These are phyloP conservation scores for Cremastinae sp. DNA, from an alignment of 2,888 invertebrate genomes.

Conservation along the genomic window DNA sequence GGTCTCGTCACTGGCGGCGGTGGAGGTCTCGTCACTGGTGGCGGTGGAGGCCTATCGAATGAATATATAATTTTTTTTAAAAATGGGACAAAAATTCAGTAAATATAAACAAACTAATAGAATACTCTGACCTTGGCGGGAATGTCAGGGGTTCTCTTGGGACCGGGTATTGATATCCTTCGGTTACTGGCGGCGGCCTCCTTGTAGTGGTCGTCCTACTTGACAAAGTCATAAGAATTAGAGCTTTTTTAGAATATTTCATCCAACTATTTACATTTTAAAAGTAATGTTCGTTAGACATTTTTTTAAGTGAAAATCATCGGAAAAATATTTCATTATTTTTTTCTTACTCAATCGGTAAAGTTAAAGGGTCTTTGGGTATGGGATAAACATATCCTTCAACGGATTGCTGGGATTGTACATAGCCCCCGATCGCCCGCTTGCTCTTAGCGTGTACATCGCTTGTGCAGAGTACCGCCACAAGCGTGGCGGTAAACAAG, in stretches of 20 bases:
- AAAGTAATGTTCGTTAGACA: too few species aligned
- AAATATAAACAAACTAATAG: too few species aligned
- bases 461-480: slow-evolving; percentile 75
- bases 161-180: slow-evolving; percentile 63
- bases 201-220: slow-evolving; percentile 45
- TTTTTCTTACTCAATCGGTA: slow-evolving; percentile 69
- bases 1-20: slow-evolving; percentile 50
- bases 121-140: slow-evolving; percentile 53
- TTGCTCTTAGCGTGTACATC: slow-evolving; percentile 72
- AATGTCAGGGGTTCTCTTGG: slow-evolving; percentile 62
- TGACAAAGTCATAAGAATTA: too few species aligned
- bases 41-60: slow-evolving; percentile 53
- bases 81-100: not conserved
- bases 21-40: slow-evolving; percentile 48
- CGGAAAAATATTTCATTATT: too few species aligned
- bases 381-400: slow-evolving; percentile 74
- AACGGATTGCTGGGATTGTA: slow-evolving; percentile 68
- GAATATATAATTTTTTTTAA: slow-evolving; percentile 25
- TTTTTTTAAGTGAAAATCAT: too few species aligned
- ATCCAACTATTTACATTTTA: too few species aligned
- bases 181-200: slow-evolving; percentile 56
- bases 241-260: too few species aligned
- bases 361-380: slow-evolving; percentile 70
- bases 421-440: slow-evolving; percentile 73
- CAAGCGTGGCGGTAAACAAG: slow-evolving; percentile 74